Evolutionary conservation across 2,797 vertebrate genomes (phyloP), one percentile per base, ranked within the genome.

Genomic region (Rhinophrynus dorsalis): DNA sequence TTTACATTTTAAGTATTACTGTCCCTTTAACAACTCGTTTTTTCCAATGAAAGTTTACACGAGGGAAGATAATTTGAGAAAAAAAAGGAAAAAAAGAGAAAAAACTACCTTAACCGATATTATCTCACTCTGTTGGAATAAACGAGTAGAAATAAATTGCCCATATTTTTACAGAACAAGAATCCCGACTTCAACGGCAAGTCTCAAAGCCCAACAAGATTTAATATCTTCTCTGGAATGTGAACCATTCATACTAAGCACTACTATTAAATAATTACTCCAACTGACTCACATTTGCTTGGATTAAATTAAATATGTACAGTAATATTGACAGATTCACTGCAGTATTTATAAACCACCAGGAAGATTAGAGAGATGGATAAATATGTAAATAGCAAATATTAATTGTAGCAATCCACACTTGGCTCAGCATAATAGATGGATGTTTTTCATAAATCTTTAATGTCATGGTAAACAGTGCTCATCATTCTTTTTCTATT

Each of bases 301-400:
- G 79, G 83, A 89, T 90, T 89, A 90, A 85, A 81, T 73, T 82
- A 86, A 78, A 75, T 64, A 60, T 86, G 79, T 85, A 84, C 51
- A 21, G 68, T 86, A 86, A 87, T 90, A 89, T 85, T 88, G 88
- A 89, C 77, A 30, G 79, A 87, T 82, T 83, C 83, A 83, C 76
- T 81, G 77, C 80, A 88, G 82, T 89, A 89, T 90, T 91, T 88
- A 89, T 84, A 56, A 86, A 85, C 85, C 81, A 80, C 2, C 26
- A 70, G 84, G 81, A 32, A 74, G 83, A 89, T 89, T 90, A 87
- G 84, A 79, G 20, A 11, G 69, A 76, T 57, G 87, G 86, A 90
- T 89, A 89, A 90, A 86, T 85, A 87, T 78, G 76, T 90, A 89
- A 90, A 89, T 85, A 87, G 85, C 83, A 84, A 86, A 88, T 88